These are phyloP conservation scores for Daktulosphaira vitifoliae DNA, from an alignment of 1,140 invertebrate species.

Conservation along the genomic window DNA sequence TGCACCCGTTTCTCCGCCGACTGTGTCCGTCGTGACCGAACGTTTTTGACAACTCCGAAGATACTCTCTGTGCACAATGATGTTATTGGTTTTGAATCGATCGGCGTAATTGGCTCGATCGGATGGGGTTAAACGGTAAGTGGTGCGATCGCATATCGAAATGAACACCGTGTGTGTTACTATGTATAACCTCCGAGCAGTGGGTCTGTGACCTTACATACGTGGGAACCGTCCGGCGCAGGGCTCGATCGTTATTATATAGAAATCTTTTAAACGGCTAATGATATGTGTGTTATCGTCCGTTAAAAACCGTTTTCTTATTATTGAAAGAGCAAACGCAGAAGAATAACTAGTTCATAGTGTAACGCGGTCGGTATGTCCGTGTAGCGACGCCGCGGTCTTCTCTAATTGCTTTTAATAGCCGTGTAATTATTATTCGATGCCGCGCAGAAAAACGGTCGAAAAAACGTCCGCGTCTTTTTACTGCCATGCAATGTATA, in stretches of 20 bases:
- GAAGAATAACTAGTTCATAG: slow-evolving; percentile 28
- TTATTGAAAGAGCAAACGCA: slow-evolving; percentile 24
- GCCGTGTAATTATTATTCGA: slow-evolving; percentile 26
- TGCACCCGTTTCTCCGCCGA: no score
- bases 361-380: slow-evolving; percentile 27
- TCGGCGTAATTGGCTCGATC: no score
- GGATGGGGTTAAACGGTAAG: no score
- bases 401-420: slow-evolving; percentile 23
- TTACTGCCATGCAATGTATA: background rate
- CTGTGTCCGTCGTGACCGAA: no score
- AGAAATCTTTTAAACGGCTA: slow-evolving; percentile 33
- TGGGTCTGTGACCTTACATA: slow-evolving; percentile 32
- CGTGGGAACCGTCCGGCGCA: slow-evolving; percentile 32
- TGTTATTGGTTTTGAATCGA: no score
- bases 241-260: slow-evolving; percentile 31
- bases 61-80: no score
- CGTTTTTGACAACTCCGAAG: no score
- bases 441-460: slow-evolving; percentile 12
- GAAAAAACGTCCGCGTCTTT: background rate
- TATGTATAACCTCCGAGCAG: slow-evolving; percentile 17
- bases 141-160: no score
- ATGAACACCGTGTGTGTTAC: no score
- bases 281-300: slow-evolving; percentile 31
- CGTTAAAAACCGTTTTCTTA: slow-evolving; percentile 31
- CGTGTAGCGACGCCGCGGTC: background rate